These are phyloP conservation scores for Antidorcas marsupialis DNA, from an alignment of 2,113 vertebrate genomes.

Conservation along the genomic window DNA sequence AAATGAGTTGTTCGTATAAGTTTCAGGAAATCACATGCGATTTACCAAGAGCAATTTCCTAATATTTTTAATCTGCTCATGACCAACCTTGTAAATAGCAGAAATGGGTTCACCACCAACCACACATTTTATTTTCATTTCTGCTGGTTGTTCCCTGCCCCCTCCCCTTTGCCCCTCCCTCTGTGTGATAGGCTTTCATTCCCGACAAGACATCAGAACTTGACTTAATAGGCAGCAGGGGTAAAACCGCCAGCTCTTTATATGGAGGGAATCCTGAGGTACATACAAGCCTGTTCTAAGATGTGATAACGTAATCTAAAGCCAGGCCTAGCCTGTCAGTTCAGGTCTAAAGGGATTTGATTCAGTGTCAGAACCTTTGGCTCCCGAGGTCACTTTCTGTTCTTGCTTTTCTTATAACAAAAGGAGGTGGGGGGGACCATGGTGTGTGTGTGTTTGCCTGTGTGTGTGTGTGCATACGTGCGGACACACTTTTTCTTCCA, in stretches of 20 bases:
- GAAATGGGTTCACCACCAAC: not conserved
- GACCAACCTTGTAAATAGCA: not conserved
- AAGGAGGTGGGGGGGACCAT: conserved; percentile 56
- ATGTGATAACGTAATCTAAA: conserved; percentile 96
- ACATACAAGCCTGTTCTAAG: conserved; percentile 86
- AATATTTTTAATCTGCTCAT: not conserved
- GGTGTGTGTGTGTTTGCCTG: not conserved
- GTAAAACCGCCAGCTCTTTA: conserved; percentile 84
- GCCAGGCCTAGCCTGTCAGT: conserved; percentile 88
- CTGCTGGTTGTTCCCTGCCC: not conserved
- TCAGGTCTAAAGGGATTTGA: conserved; percentile 97
- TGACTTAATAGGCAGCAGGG: conserved; percentile 88
- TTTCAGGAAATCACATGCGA: not conserved
- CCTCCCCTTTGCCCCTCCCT: not conserved
- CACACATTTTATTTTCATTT: not conserved
- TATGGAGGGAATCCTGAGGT: conserved; percentile 85
- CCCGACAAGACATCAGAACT: conserved; percentile 85
- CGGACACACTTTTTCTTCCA: not conserved
- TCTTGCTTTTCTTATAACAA: conserved; percentile 94
- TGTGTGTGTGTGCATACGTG: not conserved
- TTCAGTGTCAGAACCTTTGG: conserved; percentile 98
- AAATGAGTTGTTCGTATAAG: not conserved
- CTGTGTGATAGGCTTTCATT: conserved; percentile 79
- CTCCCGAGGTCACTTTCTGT: conserved; percentile 90
- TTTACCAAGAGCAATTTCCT: not conserved